Conservation (phyloP, 2,797 vertebrate genomes). For the Microctenopoma lineatum region DNA sequence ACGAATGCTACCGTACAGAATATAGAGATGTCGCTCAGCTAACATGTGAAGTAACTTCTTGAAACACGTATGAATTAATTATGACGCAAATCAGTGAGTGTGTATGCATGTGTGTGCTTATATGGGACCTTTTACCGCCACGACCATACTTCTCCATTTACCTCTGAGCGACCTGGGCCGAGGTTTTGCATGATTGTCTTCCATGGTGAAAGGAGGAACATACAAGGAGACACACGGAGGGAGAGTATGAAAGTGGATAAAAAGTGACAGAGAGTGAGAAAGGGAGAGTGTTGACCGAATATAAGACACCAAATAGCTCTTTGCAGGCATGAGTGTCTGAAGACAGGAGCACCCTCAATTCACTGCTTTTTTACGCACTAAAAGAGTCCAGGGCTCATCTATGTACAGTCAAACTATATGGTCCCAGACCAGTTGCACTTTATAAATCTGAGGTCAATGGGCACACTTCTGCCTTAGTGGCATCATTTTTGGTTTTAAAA, state of each 20-base stretch:
- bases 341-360: constrained; percentile 61
- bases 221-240: constrained; percentile 26
- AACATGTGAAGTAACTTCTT: constrained; percentile 63
- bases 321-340: constrained; percentile 75
- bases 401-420: constrained; percentile 14
- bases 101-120: constrained; percentile 10
- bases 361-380: constrained; percentile 53
- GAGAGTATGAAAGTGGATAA: constrained; percentile 40
- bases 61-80: constrained; percentile 74
- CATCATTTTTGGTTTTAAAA: too few species aligned
- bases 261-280: constrained; percentile 66
- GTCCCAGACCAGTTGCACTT: constrained; percentile 7
- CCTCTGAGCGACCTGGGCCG: constrained; percentile 43
- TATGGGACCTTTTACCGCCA: constrained; percentile 59
- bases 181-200: constrained; percentile 37
- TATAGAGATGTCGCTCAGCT: constrained; percentile 38
- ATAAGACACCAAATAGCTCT: constrained; percentile 81
- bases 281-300: constrained; percentile 52
- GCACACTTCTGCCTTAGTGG: neutral
- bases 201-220: constrained; percentile 36
- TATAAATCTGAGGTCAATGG: neutral
- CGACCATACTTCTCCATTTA: constrained; percentile 50
- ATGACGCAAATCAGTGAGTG: constrained; percentile 51
- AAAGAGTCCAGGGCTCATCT: constrained; percentile 18
- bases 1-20: constrained; percentile 26